Conservation (phyloP, 2,797 vertebrate species). For the Danio tinwini region DNA sequence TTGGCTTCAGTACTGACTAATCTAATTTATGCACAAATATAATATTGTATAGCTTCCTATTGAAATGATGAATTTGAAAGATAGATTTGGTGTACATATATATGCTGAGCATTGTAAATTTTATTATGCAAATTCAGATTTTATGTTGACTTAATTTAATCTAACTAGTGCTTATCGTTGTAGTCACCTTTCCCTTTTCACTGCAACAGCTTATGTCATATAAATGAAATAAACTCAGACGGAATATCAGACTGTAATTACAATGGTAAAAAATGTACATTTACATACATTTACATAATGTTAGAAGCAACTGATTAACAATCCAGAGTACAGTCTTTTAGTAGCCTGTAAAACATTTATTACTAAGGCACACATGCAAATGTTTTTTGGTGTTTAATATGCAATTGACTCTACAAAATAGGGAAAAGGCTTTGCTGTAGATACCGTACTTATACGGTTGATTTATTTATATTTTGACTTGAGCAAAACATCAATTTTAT, state of each 20-base stretch:
- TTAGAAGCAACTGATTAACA: background rate
- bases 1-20: no score
- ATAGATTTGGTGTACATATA: no score
- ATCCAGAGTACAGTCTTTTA: slow-evolving; percentile 7
- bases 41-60: no score
- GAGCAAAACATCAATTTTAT: background rate
- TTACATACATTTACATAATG: background rate
- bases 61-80: no score
- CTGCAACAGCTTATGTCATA: background rate
- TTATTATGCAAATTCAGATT: background rate
- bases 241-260: background rate
- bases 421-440: background rate
- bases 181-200: background rate
- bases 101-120: background rate
- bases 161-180: background rate
- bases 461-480: background rate
- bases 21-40: no score
- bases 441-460: background rate
- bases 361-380: background rate
- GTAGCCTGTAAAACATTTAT: background rate
- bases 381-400: background rate
- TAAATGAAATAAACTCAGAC: background rate
- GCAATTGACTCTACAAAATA: no score
- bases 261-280: background rate
- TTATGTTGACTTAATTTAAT: background rate